Evolutionary conservation across 2,797 vertebrate genomes (phyloP), one percentile per base, ranked within the genome.

Genomic region (Gouania willdenowi): DNA sequence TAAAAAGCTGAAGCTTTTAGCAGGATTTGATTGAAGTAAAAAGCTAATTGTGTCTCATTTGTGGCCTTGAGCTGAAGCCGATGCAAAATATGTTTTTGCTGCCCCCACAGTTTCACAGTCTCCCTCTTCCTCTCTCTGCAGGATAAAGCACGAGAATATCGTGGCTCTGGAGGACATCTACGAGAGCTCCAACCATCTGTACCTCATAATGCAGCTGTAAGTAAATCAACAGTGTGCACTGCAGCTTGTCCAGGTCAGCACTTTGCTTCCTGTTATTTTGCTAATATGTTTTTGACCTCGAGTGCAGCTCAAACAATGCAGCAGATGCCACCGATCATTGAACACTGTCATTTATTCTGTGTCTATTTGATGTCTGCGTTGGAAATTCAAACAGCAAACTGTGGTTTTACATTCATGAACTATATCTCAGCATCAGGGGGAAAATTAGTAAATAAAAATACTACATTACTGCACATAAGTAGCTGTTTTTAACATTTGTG

Each of bases 121-220:
- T n/a, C n/a, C n/a, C n/a, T n/a, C n/a, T n/a, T n/a, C 51, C 25
- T 58, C 20, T 10, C 25, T 41, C 33, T 50, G 6, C 61, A 99
- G 96, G 79, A 97, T 99, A 83, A 98, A 99, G 66, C 96, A 99
- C 60, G 96, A 99, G 85, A 99, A 99, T 40, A 99, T 99, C 2
- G 97, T 99, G 61, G 94, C 97, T 32, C 80, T 99, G 84, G 97
- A 99, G 83, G 96, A 99, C 73, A 99, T 99, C 77, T 99, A 97
- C 5, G 97, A 99, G 79, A 99, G 97, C 58, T 91, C 96, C 0
- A 95, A 95, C 66, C 94, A 99, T 77, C 84, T 99, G 54, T 99
- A 99, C 75, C 86, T 99, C 81, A 97, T 99, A 74, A 99, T 98
- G 97, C 97, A 99, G 70, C 77, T 99, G 97, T 99, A 73, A 99